phyloP scores from a whole-genome alignment of 92 coral and sea anemone genomes.

The Bergia puertoricense region DNA sequence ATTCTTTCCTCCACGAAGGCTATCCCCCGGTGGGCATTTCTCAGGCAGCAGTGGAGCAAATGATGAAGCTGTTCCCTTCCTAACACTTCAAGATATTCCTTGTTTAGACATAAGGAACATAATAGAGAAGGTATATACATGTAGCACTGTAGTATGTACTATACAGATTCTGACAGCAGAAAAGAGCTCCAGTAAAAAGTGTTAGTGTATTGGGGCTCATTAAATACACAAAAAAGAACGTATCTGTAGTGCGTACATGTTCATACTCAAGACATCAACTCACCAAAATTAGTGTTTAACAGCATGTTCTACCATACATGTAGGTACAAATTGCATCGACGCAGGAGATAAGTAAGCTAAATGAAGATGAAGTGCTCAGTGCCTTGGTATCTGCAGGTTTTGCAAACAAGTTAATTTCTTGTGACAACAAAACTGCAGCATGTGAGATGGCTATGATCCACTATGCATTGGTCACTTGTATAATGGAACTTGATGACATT shows the following conservation, averaged over 20 bases:
- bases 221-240: no score
- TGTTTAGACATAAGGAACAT: constrained; percentile 50
- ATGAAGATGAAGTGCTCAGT: constrained; percentile 49
- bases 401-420: constrained; percentile 55
- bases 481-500: constrained; percentile 48
- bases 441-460: constrained; percentile 46
- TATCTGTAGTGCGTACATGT: no score
- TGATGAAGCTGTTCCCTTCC: constrained; percentile 57
- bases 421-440: constrained; percentile 44
- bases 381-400: constrained; percentile 52
- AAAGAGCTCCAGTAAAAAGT: no score
- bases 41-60: constrained; percentile 45
- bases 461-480: constrained; percentile 36
- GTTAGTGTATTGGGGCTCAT: no score
- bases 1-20: constrained; percentile 60
- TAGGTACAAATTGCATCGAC: constrained; percentile 46
- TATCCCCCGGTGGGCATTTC: constrained; percentile 62
- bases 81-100: constrained; percentile 49
- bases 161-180: no score
- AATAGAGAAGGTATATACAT: constrained; percentile 10
- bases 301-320: constrained; percentile 3
- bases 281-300: neutral
- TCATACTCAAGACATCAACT: neutral
- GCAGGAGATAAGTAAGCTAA: constrained; percentile 51
- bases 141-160: no score